phyloP scores from a whole-genome alignment of 1,140 invertebrate genomes.

The Listronotus oregonensis region DNA sequence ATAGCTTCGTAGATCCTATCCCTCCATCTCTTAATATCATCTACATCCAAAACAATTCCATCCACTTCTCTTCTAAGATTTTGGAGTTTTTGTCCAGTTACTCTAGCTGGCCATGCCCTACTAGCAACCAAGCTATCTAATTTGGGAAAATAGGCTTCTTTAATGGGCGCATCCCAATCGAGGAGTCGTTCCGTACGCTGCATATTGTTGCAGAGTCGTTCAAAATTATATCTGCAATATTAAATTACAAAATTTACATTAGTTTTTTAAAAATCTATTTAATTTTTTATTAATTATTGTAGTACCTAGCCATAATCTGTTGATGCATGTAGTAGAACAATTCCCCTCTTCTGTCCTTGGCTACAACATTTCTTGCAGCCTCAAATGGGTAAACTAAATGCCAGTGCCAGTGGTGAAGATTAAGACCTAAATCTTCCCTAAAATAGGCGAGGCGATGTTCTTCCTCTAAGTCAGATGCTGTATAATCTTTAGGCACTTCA shows the following conservation, averaged over 20 bases:
- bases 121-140: conserved; percentile 69
- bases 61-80: conserved; percentile 72
- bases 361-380: conserved; percentile 63
- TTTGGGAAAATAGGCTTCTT: conserved; percentile 75
- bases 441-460: conserved; percentile 71
- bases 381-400: conserved; percentile 79
- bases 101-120: conserved; percentile 67
- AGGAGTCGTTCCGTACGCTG: conserved; percentile 63
- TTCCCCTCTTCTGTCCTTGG: conserved; percentile 74
- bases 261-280: neutral
- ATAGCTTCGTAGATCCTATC: conserved; percentile 77
- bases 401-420: conserved; percentile 85
- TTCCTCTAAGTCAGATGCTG: conserved; percentile 67
- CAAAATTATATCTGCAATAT: conserved; percentile 64
- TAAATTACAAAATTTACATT: too few species aligned
- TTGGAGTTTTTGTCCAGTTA: conserved; percentile 63
- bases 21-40: conserved; percentile 74
- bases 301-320: conserved; percentile 67
- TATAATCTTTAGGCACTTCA: conserved; percentile 68
- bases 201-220: conserved; percentile 68
- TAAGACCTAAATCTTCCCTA: conserved; percentile 66
- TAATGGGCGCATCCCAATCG: conserved; percentile 66
- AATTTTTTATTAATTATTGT: too few species aligned
- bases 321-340: conserved; percentile 82
- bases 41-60: conserved; percentile 68